Evolutionary conservation across 2,797 vertebrate species (phyloP), one percentile per base, ranked within the genome.

Genomic region (Helarctos malayanus): DNA sequence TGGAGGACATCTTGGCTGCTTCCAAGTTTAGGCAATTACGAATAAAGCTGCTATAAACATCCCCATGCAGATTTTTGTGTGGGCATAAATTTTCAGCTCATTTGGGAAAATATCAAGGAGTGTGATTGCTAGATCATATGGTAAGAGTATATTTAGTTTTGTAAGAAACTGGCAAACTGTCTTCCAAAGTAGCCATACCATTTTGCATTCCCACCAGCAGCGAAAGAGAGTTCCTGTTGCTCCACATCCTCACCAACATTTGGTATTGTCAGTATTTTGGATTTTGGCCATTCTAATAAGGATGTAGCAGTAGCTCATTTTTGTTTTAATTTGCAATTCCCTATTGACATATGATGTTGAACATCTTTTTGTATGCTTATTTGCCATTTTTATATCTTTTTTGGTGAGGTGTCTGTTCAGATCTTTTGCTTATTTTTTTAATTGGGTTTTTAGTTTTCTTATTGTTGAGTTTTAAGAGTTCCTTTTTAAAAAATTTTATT

Each of bases 341-440:
- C n/a, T 61, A 59, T 21, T 19, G 15, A 69, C n/a, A 59, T 38
- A 38, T 12, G 19, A 61, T 7, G 14, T 52, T 73, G 38, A 38
- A 7, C 15, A 54, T 89, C 47, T 63, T 75, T 92, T 61, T 65
- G 75, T 82, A 29, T 45, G 76, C 54, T n/a, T 73, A 16, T 54
- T n/a, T 81, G 47, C n/a, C 57, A 76, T 76, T 21, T 85, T 57
- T 63, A 6, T 84, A 54, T 54, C n/a, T 61, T 63, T 29, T 75
- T 63, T 41, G 19, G 41, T 92, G n/a, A 38, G 23, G 10, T 63
- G 7, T 38, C n/a, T 71, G 10, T 61, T 69, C 63, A 80, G 3
- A 87, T 80, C n/a, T 71, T 73, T 87, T 59, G 35, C 47, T 73
- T 82, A 45, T 75, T 82, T 82, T 94, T 94, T 10, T 5, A 82